A percentile compares a stretch with the other conserved stretches of the same genome.
phyloP scores from a whole-genome alignment of 1,140 invertebrate species.

The Galleria mellonella region DNA sequence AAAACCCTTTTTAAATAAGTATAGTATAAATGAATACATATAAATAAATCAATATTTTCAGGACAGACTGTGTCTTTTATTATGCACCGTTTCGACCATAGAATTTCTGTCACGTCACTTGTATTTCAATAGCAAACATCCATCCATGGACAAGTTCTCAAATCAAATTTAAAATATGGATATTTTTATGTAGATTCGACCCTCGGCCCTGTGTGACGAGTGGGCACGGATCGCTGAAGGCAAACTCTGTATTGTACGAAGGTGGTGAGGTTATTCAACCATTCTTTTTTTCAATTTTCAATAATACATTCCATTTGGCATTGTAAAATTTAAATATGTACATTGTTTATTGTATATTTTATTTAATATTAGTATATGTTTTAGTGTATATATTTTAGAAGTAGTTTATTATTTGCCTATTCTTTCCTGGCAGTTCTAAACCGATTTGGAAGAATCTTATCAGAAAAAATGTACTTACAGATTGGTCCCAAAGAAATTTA shows the following conservation, averaged over 20 bases:
- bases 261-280: conserved; percentile 19
- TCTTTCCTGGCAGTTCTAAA: too few relatives aligned
- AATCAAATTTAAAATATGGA: conserved; percentile 73
- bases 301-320: conserved; percentile 3
- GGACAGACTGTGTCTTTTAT: conserved; percentile 13
- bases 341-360: too few relatives aligned
- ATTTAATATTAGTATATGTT: too few relatives aligned
- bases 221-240: conserved; percentile 43
- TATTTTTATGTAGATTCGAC: conserved; percentile 64
- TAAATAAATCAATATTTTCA: conserved; percentile 3
- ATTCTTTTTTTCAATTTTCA: conserved; percentile 24
- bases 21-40: too few relatives aligned
- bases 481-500: too few relatives aligned
- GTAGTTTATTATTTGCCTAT: too few relatives aligned
- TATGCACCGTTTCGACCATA: conserved; percentile 25
- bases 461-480: too few relatives aligned
- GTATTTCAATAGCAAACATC: conserved; percentile 71
- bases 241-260: conserved; percentile 34
- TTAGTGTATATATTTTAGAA: too few relatives aligned
- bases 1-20: too few relatives aligned
- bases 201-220: conserved; percentile 60
- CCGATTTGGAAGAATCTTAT: too few relatives aligned
- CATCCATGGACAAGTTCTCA: conserved; percentile 47
- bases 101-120: conserved; percentile 59
- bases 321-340: too few relatives aligned